Base-by-base conservation (phyloP, 2,113 vertebrate species). In the Hemiprocne comata region DNA sequence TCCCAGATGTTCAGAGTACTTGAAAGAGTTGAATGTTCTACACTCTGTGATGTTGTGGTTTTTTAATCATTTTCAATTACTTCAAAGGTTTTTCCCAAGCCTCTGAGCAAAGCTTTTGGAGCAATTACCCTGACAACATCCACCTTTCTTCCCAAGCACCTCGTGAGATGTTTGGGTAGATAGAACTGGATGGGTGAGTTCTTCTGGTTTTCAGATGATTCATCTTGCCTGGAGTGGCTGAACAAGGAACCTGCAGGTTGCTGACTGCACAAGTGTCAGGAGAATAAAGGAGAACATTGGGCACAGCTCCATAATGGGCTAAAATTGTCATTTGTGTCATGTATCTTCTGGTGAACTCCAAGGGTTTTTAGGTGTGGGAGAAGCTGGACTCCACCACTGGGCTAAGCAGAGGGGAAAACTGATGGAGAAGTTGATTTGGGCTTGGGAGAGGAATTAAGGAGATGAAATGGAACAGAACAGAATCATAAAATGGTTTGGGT, bases 171-270 rank as follows among this genome's bases (percentile, higher is more conserved):
- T 86, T 91, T 90, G 67, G 33, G 29, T 82, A 91, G 34, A 53
- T 51, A 42, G 31, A 44, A 25, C 81, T 78, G 78, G 75, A 80
- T 1, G 2, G 26, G 85, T 93, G 51, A 50, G 95, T 89, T 91
- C 51, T 64, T 94, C 87, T 77, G 57, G 92, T 96, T 96, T 95
- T 55, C 15, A 16, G 11, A 46, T 95, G 85, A 94, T 42, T 93
- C 87, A 80, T 73, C 48, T n/a, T 65, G 77, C 44, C 87, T 72
- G 9, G 10, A 34, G 50, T 2, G 5, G 14, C 66, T 83, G 54
- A 95, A 83, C 48, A 53, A 91, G 80, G 58, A 94, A 73, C 57
- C 62, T 79, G n/a, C 40, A 17, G 29, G n/a, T 75, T 73, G 20
- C 6, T 94, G 89, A 72, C 80, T 69, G 50, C 34, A 44, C 21